Percentiles rank a stretch among this genome's conserved stretches.
Evolutionary conservation across 2,888 invertebrate species (phyloP).

Genomic region (Ormia ochracea): DNA sequence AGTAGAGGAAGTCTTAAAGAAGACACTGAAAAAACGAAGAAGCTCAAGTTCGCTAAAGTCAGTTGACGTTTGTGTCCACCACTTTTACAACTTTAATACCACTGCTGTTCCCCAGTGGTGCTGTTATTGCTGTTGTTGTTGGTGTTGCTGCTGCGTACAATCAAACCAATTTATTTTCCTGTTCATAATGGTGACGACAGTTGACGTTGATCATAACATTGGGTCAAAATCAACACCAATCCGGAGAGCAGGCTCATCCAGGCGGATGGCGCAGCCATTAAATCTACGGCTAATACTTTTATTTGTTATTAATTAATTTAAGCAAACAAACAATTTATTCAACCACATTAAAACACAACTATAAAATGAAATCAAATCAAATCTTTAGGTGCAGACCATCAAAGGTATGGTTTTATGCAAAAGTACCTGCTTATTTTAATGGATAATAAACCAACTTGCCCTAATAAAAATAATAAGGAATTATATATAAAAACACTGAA

Average conservation of each 20-base stretch:
- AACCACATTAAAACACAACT: background rate
- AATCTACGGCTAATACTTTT: background rate
- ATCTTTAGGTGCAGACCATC: no score
- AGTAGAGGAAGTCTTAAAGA: slow-evolving; percentile 26
- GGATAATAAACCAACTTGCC: no score
- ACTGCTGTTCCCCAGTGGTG: background rate
- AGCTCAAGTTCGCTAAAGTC: slow-evolving; percentile 62
- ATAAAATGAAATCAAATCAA: background rate
- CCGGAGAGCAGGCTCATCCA: slow-evolving; percentile 3
- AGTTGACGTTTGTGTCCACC: slow-evolving; percentile 41
- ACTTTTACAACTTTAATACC: background rate
- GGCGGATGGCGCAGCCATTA: background rate
- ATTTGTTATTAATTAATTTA: slow-evolving; percentile 36
- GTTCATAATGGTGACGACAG: slow-evolving; percentile 4
- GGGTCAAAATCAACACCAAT: slow-evolving; percentile 41
- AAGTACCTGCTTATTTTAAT: no score
- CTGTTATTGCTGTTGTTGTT: background rate
- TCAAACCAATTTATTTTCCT: no score
- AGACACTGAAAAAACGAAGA: slow-evolving; percentile 44
- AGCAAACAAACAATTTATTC: slow-evolving; percentile 15
- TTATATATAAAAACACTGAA: no score
- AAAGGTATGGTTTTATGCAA: background rate
- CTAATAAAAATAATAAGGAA: no score
- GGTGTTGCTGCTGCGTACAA: background rate
- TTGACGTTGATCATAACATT: slow-evolving; percentile 36